These are phyloP conservation scores for Calycopis cecrops DNA, from an alignment of 1,140 invertebrate genomes.

Conservation along the genomic window DNA sequence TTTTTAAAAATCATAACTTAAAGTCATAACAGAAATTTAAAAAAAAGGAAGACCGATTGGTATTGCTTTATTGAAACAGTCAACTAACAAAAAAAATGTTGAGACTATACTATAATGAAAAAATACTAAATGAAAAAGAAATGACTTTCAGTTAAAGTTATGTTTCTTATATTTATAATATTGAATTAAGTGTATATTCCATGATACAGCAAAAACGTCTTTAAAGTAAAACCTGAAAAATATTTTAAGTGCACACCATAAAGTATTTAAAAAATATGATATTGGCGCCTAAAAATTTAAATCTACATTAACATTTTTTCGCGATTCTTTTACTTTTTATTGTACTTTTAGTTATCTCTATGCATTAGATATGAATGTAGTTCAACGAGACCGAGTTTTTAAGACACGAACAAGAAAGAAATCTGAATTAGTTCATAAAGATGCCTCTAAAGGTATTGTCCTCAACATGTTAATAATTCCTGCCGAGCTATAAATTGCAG, in stretches of 20 bases:
- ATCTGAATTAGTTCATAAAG: slow-evolving; percentile 46
- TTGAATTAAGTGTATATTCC: too few relatives aligned
- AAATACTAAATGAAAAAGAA: too few relatives aligned
- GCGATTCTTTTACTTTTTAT: background rate
- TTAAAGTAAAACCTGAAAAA: background rate
- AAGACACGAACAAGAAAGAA: slow-evolving; percentile 28
- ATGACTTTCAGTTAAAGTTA: too few relatives aligned
- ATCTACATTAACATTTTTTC: background rate
- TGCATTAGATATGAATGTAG: slow-evolving; percentile 48
- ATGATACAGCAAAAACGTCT: too few relatives aligned
- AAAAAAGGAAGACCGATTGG: background rate
- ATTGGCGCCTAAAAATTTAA: background rate
- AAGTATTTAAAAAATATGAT: background rate
- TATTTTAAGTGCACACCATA: too few relatives aligned
- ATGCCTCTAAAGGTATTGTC: slow-evolving; percentile 41
- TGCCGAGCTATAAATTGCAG: too few relatives aligned
- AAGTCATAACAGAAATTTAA: background rate
- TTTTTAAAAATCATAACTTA: too few relatives aligned
- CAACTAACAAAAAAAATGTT: too few relatives aligned
- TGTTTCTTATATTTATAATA: too few relatives aligned
- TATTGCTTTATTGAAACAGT: too few relatives aligned
- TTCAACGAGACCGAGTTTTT: slow-evolving; percentile 40
- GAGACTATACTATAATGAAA: too few relatives aligned
- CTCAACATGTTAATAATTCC: background rate
- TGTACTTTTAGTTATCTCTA: background rate